These are phyloP conservation scores for Pica pica DNA, from an alignment of 2,113 vertebrate species.

Conservation along the genomic window DNA sequence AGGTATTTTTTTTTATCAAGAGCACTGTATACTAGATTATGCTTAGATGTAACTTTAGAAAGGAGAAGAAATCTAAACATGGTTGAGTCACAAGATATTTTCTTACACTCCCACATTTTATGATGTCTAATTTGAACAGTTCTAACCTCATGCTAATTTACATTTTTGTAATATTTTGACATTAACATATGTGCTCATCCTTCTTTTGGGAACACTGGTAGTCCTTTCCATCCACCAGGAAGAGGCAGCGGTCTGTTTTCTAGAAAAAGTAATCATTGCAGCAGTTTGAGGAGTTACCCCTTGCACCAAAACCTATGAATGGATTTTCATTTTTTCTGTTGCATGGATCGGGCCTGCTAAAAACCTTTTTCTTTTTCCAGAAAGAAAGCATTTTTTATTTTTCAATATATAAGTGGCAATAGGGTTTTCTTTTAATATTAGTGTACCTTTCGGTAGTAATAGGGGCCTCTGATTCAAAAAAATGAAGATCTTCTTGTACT, in stretches of 20 bases:
- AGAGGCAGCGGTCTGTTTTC: background rate
- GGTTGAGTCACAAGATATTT: background rate
- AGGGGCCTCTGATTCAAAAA: background rate
- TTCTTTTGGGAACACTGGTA: background rate
- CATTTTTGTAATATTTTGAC: background rate
- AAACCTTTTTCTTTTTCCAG: background rate
- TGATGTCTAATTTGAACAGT: background rate
- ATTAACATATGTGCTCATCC: background rate
- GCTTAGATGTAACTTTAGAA: background rate
- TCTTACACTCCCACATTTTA: background rate
- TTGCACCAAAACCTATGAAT: background rate
- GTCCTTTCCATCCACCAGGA: background rate
- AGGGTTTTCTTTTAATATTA: background rate
- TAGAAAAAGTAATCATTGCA: background rate
- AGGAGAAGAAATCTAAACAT: background rate
- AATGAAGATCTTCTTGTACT: background rate
- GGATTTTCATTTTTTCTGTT: background rate
- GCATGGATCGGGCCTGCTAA: background rate
- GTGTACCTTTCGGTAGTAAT: background rate
- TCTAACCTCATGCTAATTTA: background rate
- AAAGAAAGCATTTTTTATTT: background rate
- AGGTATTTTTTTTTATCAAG: background rate
- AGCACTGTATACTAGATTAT: rapidly evolving
- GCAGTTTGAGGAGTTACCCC: background rate
- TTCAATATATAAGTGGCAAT: background rate